Percentiles rank a stretch among this genome's conserved stretches.
Conservation (phyloP, 2,888 invertebrate genomes). For the Lasioglossum villosulum region DNA sequence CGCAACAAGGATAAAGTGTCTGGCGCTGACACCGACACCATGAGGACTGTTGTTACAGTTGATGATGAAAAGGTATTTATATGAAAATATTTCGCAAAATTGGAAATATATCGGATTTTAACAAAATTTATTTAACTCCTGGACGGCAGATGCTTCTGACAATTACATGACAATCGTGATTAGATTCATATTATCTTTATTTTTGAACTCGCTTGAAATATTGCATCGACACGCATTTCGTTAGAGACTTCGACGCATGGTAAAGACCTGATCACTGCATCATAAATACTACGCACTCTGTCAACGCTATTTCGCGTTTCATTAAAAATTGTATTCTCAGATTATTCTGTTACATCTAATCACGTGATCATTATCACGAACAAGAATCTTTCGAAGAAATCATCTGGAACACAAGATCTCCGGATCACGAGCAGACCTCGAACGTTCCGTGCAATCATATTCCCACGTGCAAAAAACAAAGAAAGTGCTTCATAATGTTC, state of each 20-base stretch:
- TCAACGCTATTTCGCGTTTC: not conserved
- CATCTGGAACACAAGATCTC: not conserved
- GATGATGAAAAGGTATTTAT: conserved; percentile 82
- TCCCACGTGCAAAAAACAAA: not conserved
- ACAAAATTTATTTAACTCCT: not conserved
- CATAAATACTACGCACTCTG: not conserved
- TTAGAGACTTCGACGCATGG: not conserved
- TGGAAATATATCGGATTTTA: not conserved
- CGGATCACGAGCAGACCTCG: not conserved
- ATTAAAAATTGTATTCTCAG: not conserved
- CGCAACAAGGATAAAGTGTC: conserved; percentile 84
- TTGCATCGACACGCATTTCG: not conserved
- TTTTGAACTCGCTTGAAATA: not conserved
- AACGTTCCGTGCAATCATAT: not conserved
- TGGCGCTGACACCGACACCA: conserved; percentile 83
- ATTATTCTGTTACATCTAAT: not conserved
- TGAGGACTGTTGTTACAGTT: conserved; percentile 81
- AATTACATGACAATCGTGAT: not conserved
- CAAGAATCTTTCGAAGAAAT: not conserved
- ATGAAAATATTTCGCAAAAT: not conserved
- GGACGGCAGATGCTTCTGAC: not conserved
- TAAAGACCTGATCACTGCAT: not conserved
- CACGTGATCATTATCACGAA: not conserved
- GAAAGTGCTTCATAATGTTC: not conserved
- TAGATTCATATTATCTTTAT: not conserved